phyloP scores from a whole-genome alignment of 2,888 invertebrate genomes.

The Clusia tigrina region DNA sequence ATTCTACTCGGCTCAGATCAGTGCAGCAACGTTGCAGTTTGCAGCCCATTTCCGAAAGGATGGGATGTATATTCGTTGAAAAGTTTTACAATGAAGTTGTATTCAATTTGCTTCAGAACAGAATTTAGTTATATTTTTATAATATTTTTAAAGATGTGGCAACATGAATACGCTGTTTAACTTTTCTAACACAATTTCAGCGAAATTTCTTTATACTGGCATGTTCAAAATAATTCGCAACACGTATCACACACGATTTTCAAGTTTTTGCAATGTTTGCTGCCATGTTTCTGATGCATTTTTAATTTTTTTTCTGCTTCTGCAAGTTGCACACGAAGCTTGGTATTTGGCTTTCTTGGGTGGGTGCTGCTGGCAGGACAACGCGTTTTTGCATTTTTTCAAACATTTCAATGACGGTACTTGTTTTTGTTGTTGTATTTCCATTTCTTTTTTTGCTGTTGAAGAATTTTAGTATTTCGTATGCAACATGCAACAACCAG shows the following conservation, averaged over 20 bases:
- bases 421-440: constrained; percentile 9
- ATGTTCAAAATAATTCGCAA: not conserved
- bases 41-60: no score
- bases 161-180: no score
- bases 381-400: not conserved
- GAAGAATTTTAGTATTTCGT: not conserved
- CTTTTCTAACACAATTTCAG: no score
- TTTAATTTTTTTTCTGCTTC: not conserved
- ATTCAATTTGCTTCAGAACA: no score
- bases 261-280: not conserved
- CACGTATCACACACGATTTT: not conserved
- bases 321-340: not conserved
- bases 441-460: not conserved
- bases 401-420: not conserved
- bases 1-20: no score
- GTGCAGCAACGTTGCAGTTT: no score
- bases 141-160: no score
- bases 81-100: no score
- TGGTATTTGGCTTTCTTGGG: not conserved
- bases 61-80: no score
- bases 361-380: not conserved
- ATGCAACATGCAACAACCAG: constrained; percentile 14
- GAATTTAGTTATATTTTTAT: no score
- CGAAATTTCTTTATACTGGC: no score
- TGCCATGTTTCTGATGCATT: not conserved